A percentile compares a stretch with the other conserved stretches of the same genome.
These are phyloP conservation scores for Pollachius pollachius DNA, from an alignment of 2,113 vertebrate species.

Conservation along the genomic window DNA sequence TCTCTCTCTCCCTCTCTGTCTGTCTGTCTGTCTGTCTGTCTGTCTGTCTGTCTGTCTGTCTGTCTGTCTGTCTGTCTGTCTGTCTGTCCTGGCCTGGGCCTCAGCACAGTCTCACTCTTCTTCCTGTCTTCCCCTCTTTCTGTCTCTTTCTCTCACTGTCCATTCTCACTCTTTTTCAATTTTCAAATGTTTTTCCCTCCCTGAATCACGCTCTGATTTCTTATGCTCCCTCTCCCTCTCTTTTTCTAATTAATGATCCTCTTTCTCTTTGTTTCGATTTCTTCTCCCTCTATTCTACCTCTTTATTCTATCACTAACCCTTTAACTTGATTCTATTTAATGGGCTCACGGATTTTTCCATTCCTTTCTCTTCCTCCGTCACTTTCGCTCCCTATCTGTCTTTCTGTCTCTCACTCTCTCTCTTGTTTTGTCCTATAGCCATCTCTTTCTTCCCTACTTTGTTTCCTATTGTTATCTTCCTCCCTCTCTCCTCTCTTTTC, in stretches of 20 bases:
- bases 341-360: too few species aligned
- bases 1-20: background rate
- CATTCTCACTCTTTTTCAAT: background rate
- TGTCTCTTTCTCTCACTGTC: slow-evolving; percentile 14
- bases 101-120: background rate
- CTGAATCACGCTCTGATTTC: background rate
- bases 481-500: slow-evolving; percentile 6
- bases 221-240: background rate
- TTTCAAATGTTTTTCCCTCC: background rate
- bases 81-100: background rate
- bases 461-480: background rate
- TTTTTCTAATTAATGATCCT: too few species aligned
- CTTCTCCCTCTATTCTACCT: too few species aligned
- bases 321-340: too few species aligned
- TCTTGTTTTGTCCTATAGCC: background rate
- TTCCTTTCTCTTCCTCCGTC: too few species aligned
- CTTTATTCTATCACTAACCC: too few species aligned
- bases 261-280: background rate
- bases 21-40: background rate
- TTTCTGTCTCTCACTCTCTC: slow-evolving; percentile 9
- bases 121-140: background rate
- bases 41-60: background rate
- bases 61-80: background rate
- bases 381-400: slow-evolving; percentile 4
- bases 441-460: background rate